A percentile compares a stretch with the other conserved stretches of the same genome.
Evolutionary conservation across 1,140 invertebrate species (phyloP).

Genomic region (Reticulitermes speratus): DNA sequence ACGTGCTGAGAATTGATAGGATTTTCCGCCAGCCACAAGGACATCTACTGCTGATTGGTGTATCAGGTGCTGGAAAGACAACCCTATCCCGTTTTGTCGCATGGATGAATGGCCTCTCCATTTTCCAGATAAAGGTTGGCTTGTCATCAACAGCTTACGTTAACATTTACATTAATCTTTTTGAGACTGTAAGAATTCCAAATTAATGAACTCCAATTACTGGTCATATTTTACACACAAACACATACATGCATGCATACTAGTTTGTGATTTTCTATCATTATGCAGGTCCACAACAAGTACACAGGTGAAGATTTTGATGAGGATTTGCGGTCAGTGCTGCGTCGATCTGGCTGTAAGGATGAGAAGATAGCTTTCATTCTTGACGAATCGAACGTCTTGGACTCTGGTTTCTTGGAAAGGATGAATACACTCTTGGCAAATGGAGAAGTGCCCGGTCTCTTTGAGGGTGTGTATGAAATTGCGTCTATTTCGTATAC

Average conservation of each 20-base stretch:
- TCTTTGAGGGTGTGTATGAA: conserved; percentile 67
- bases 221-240: not conserved
- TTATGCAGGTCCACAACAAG: conserved; percentile 55
- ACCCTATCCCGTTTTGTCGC: conserved; percentile 98
- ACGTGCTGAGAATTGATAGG: conserved; percentile 96
- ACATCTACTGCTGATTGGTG: conserved; percentile 94
- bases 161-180: not conserved
- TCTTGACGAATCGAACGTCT: conserved; percentile 97
- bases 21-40: conserved; percentile 99
- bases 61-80: conserved; percentile 98
- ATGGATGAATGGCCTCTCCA: conserved; percentile 99
- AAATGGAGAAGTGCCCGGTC: conserved; percentile 96
- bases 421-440: conserved; percentile 98
- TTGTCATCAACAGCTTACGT: not conserved
- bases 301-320: conserved; percentile 99
- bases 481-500: not conserved
- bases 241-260: no score
- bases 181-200: not conserved
- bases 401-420: conserved; percentile 98
- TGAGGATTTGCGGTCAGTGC: conserved; percentile 92
- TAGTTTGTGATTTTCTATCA: not conserved
- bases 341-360: conserved; percentile 93
- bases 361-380: conserved; percentile 95
- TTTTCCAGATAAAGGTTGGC: conserved; percentile 91
- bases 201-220: not conserved